These are phyloP conservation scores for Allygus modestus DNA, from an alignment of 2,888 invertebrate genomes.

Conservation along the genomic window DNA sequence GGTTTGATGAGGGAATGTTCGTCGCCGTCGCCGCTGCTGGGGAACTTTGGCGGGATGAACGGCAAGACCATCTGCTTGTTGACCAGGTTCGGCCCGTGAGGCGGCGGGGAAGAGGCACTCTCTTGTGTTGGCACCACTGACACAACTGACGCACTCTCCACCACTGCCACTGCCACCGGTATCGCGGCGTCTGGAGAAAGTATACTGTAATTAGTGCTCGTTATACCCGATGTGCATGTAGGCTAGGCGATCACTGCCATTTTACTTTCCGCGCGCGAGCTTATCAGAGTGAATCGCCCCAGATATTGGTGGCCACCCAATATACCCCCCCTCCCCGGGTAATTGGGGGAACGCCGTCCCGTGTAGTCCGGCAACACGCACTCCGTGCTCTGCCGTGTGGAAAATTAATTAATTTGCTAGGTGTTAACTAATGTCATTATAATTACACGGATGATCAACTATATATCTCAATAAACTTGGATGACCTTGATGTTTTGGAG, in stretches of 20 bases:
- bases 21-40: slow-evolving; percentile 80
- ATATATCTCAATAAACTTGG: slow-evolving; percentile 11
- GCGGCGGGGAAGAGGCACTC: slow-evolving; percentile 53
- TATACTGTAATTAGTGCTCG: slow-evolving; percentile 53
- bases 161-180: slow-evolving; percentile 57
- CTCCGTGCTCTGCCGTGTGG: not conserved
- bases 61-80: slow-evolving; percentile 92
- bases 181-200: slow-evolving; percentile 51
- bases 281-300: slow-evolving; percentile 60
- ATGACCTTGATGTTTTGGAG: not conserved
- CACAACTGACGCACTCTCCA: slow-evolving; percentile 44
- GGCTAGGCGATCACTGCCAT: slow-evolving; percentile 57
- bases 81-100: slow-evolving; percentile 76
- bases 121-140: slow-evolving; percentile 52
- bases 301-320: slow-evolving; percentile 36
- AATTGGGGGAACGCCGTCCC: not conserved
- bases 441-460: not conserved
- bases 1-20: slow-evolving; percentile 93
- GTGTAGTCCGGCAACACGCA: slow-evolving; percentile 13
- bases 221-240: slow-evolving; percentile 55
- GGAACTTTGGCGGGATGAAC: slow-evolving; percentile 95
- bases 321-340: not conserved
- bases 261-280: slow-evolving; percentile 55
- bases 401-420: not conserved
- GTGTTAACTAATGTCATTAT: not conserved